Percentiles rank a stretch among this genome's conserved stretches.
phyloP scores from a whole-genome alignment of 2,797 vertebrate species.

The Hyperoplus immaculatus region DNA sequence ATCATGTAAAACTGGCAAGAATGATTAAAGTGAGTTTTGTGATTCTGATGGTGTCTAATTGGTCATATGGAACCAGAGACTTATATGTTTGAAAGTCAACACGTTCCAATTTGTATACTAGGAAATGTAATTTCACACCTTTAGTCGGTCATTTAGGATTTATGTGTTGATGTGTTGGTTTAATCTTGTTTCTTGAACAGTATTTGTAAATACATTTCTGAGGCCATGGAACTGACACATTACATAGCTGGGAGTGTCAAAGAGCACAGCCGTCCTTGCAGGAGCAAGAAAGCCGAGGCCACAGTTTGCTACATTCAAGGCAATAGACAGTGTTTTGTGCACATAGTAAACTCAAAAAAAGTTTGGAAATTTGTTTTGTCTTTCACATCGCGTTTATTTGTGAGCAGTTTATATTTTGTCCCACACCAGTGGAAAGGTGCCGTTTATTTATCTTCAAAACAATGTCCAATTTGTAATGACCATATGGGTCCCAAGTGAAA shows the following conservation, averaged over 20 bases:
- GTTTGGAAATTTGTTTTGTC: too few species aligned
- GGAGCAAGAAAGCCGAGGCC: neutral
- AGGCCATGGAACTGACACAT: neutral
- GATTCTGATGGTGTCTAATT: neutral
- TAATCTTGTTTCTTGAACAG: neutral
- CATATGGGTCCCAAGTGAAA: too few species aligned
- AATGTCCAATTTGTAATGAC: too few species aligned
- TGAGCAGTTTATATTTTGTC: too few species aligned
- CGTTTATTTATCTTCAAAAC: too few species aligned
- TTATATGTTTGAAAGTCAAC: neutral
- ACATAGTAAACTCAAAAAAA: neutral
- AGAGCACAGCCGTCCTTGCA: neutral
- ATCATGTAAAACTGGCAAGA: neutral
- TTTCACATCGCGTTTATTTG: too few species aligned
- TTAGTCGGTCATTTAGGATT: neutral
- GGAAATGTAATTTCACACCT: conserved; percentile 9
- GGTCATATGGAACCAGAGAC: neutral
- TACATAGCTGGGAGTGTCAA: neutral
- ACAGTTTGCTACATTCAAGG: neutral
- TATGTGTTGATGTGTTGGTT: neutral
- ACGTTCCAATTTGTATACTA: neutral
- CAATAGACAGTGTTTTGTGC: neutral
- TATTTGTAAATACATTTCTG: neutral
- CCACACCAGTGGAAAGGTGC: too few species aligned
- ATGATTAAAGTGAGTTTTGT: neutral